These are phyloP conservation scores for Lepidurus arcticus DNA, from an alignment of 1,140 invertebrate species.

Conservation along the genomic window DNA sequence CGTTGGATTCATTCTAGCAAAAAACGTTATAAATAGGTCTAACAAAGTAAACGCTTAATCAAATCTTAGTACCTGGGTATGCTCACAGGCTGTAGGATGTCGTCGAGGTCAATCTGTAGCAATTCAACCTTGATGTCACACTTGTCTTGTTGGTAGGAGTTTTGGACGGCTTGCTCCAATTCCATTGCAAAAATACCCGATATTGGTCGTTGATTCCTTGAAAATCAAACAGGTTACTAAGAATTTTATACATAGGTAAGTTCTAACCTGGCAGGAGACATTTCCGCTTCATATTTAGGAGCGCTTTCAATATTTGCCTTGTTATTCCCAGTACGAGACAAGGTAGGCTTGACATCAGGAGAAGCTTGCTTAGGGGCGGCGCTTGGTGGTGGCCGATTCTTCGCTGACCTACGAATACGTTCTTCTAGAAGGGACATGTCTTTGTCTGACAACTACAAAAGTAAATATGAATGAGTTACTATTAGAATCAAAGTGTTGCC, in stretches of 20 bases:
- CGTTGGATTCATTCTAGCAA: neutral
- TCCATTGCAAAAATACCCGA: constrained; percentile 33
- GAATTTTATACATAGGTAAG: too few relatives aligned
- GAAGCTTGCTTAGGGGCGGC: constrained; percentile 27
- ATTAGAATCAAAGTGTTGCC: constrained; percentile 27
- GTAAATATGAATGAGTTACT: neutral
- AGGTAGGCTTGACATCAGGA: constrained; percentile 25
- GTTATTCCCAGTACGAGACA: constrained; percentile 28
- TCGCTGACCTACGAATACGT: constrained; percentile 80
- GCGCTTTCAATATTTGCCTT: neutral
- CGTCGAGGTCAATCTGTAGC: constrained; percentile 31
- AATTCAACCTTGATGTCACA: constrained; percentile 28
- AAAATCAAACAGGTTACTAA: neutral
- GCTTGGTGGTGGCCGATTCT: constrained; percentile 50
- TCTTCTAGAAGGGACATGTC: constrained; percentile 90
- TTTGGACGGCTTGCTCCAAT: constrained; percentile 31
- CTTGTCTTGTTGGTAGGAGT: constrained; percentile 13
- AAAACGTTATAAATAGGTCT: neutral
- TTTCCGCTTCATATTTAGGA: neutral
- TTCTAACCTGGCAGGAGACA: neutral
- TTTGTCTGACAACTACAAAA: constrained; percentile 77
- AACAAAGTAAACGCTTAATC: constrained; percentile 22
- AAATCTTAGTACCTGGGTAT: constrained; percentile 23
- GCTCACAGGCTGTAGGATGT: constrained; percentile 28
- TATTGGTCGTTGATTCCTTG: constrained; percentile 24